Evolutionary conservation across 2,888 invertebrate genomes (phyloP), one percentile per base, ranked within the genome.

Genomic region (Osmoderma eremita): DNA sequence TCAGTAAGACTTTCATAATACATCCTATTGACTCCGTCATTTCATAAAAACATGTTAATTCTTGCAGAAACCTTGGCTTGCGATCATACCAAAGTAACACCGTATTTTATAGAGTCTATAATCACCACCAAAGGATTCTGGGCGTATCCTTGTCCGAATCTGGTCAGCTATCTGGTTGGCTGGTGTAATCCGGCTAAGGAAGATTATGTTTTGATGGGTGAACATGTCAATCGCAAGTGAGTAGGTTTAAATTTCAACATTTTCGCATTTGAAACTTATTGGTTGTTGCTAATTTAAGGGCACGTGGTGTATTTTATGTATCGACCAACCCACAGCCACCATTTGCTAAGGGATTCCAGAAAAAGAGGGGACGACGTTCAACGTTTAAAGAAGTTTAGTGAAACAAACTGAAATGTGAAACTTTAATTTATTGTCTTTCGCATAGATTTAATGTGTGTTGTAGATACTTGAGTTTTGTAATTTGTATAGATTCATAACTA

Each of bases 61-160:
- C 67, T 82, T 83, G 15, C 81, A 94, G 94, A 93, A 85, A 94
- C 94, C 0, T 83, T 94, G 68, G 91, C 94, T 22, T 94, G 94
- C 80, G 94, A 94, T 80, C 94, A 94, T 79, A 94, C 94, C 4
- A 93, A 93, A 84, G 94, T 94, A 68, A 94, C 94, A 1, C 94
- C 94, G 8, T 94, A 93, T 80, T 94, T 94, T 80, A 93, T 94
- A 72, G 94, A 94, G 81, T 94, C 94, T 0, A 94, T 94, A 74
- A 91, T 91, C 75, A 89, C 91, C 13, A 88, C 86, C 64, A 84
- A 85, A 13, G 94, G 94, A 18, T 94, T 94, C 80, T 94, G 92
- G 89, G 92, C 94, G 1, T 92, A 93, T 2, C 93, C 93, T 0
- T 94, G 94, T 78, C 87, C 91, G 22, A 93, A 90, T 77, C 84